Base-by-base conservation (phyloP, 2,797 vertebrate species). In the Craterocephalus amniculus region DNA sequence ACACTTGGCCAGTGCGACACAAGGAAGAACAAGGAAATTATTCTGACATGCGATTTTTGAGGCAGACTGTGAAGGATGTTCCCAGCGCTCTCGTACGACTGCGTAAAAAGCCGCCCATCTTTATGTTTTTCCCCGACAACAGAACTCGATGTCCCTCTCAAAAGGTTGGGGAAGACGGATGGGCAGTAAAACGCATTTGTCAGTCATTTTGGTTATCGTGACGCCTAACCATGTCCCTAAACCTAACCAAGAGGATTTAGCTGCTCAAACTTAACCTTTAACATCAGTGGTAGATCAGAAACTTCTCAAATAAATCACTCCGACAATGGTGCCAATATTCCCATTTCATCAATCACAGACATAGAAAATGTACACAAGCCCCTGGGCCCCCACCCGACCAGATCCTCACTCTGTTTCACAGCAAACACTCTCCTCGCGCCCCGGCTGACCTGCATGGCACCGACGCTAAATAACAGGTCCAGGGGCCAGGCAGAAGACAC, bases 381-480 rank as follows among this genome's bases (percentile, higher is more conserved):
- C 58, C 74, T 80, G n/a, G n/a, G n/a, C 36, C 35, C 40, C 36
- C 13, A 16, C 84, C 81, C 85, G 88, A 91, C 78, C 26, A 52
- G 76, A 91, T 85, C 80, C 73, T 76, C 68, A 64, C 57, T 89
- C 74, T 80, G 79, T 72, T 82, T 67, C 83, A 84, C 79, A 73
- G 78, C 84, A 88, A 92, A 90, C 79, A 81, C 86, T 80, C 78
- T 59, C 72, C 79, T 74, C 69, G 59, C 76, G 79, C 69, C 72
- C 80, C 18, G 12, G 57, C 67, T 90, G 89, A 91, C 90, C 89
- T 63, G 55, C 67, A 67, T 45, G 48, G 80, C 78, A 74, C 83
- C 89, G 88, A 87, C 88, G 82, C 86, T 88, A 83, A 86, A 87
- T 73, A 75, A 83, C 85, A 80, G 78, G 85, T 85, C 87, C 77